phyloP scores from a whole-genome alignment of 2,113 vertebrate species.

The Paramisgurnus dabryanus region DNA sequence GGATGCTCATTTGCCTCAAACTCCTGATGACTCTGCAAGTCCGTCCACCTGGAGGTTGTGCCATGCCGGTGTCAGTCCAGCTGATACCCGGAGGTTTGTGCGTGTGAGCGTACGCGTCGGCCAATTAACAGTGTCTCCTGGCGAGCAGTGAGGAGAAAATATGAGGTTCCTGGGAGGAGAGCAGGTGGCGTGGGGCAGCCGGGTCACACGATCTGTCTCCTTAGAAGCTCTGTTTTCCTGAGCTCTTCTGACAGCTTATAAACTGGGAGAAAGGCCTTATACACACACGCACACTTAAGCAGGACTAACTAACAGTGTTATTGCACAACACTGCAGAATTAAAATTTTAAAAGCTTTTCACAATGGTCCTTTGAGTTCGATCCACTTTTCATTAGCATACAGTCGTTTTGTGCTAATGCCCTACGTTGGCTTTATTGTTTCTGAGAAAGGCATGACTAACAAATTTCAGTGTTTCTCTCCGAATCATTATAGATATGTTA shows the following conservation, averaged over 20 bases:
- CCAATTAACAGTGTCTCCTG: slow-evolving; percentile 54
- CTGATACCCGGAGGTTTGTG: slow-evolving; percentile 30
- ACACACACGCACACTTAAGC: slow-evolving; percentile 22
- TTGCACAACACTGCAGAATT: slow-evolving; percentile 51
- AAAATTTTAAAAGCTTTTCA: slow-evolving; percentile 46
- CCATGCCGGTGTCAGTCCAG: slow-evolving; percentile 40
- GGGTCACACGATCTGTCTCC: slow-evolving; percentile 60
- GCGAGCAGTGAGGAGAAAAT: slow-evolving; percentile 17
- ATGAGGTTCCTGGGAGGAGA: slow-evolving; percentile 50
- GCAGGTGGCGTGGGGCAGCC: slow-evolving; percentile 56
- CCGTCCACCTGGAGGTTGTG: slow-evolving; percentile 38
- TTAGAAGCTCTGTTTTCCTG: slow-evolving; percentile 46
- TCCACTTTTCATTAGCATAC: slow-evolving; percentile 29
- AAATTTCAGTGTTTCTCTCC: neutral
- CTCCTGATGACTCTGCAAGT: slow-evolving; percentile 53
- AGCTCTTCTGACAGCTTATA: slow-evolving; percentile 48
- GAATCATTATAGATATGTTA: neutral
- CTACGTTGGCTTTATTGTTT: slow-evolving; percentile 1
- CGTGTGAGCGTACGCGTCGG: slow-evolving; percentile 36
- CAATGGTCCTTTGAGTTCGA: slow-evolving; percentile 37
- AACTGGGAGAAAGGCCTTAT: slow-evolving; percentile 3
- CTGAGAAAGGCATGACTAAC: slow-evolving; percentile 14
- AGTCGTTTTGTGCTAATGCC: slow-evolving; percentile 34
- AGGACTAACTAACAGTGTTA: slow-evolving; percentile 24
- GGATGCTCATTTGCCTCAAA: slow-evolving; percentile 38